Evolutionary conservation across 2,888 invertebrate species (phyloP), one percentile per base, ranked within the genome.

Genomic region (Laothoe populi): DNA sequence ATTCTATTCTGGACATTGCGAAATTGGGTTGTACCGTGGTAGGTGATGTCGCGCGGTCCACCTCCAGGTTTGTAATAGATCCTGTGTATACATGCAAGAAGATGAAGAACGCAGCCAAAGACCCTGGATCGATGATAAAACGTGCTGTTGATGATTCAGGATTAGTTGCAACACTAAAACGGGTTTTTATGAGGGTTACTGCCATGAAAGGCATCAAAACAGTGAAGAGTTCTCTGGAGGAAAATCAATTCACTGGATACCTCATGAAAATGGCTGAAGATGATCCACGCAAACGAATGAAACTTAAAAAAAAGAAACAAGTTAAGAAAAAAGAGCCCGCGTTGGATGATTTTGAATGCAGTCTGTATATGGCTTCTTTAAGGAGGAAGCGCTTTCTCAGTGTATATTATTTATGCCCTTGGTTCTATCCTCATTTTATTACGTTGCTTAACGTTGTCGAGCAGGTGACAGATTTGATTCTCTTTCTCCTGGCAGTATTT

Each of bases 391-490:
- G 82, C 0, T 82, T 64, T 66, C 61, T 83, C 11, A 65, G 63
- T 8, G 40, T 85, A 16, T 86, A 83, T 61, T 72, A 76, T 45
- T 66, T 60, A 53, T 84, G 80, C 26, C 84, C 86, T 0, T 76
- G 79, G 81, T 82, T 86, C 65, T 86, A 85, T 63, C 84, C 83
- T 11, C 83, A 84, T 61, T 84, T 77, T 59, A 42, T 84, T 4
- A 73, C 71, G 63, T 62, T 83, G 38, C 44, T 84, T 1, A 70
- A 59, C 3, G 26, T 78, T 2, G 82, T 78, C 75, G 80, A 71
- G 57, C 80, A 85, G 58, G 73, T 83, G 13, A 70, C 70, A 4
- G 77, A 86, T 64, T 53, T 84, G 23, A 2, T 79, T 16, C 60
- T 87, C 16, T 84, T 83, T 57, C 48, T 85, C 46, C 64, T 83